Conservation (phyloP, 2,113 vertebrate species). For the Mustelus asterias region DNA sequence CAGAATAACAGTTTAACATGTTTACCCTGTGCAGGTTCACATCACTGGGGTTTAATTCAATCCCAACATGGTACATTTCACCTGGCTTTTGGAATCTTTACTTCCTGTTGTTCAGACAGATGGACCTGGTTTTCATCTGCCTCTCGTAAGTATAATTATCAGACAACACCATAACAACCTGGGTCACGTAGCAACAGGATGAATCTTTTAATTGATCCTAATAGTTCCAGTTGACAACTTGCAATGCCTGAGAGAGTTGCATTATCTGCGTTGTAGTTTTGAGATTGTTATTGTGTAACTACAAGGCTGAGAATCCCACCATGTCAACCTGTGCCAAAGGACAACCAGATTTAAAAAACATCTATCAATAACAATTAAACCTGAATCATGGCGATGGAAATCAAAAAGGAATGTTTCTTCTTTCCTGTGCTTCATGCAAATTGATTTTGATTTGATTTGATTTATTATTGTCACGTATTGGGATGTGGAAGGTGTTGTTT, state of each 20-base stretch:
- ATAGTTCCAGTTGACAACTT: no score
- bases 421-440: background rate
- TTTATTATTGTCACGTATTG: no score
- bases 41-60: background rate
- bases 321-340: background rate
- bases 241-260: background rate
- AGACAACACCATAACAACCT: background rate
- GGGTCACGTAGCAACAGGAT: background rate
- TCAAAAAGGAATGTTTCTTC: background rate
- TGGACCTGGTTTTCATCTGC: background rate
- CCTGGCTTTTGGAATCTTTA: background rate
- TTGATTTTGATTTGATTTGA: background rate
- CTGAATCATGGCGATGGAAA: background rate
- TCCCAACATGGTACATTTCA: background rate
- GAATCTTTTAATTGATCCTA: background rate
- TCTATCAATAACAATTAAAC: background rate
- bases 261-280: background rate
- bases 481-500: no score
- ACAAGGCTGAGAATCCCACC: background rate
- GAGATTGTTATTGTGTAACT: background rate
- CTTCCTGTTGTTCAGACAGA: background rate
- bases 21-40: background rate
- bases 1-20: background rate
- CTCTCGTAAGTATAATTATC: background rate
- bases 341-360: background rate